Percentiles rank a stretch among this genome's conserved stretches.
phyloP scores from a whole-genome alignment of 2,888 invertebrate species.

The Eupithecia insigniata region DNA sequence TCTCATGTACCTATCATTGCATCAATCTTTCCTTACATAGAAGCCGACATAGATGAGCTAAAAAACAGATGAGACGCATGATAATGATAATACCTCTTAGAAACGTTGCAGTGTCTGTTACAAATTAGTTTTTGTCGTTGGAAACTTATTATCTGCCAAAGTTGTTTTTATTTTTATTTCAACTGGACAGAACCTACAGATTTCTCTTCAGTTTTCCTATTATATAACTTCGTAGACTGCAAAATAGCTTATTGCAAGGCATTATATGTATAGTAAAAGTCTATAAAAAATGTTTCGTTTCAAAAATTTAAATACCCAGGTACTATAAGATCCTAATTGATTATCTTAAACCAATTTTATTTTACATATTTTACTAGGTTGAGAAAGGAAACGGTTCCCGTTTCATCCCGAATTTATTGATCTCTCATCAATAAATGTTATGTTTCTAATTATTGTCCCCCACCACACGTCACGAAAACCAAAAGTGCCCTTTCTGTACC shows the following conservation, averaged over 20 bases:
- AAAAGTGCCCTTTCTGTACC: constrained; percentile 15
- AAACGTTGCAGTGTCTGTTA: constrained; percentile 18
- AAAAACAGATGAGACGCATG: constrained; percentile 37
- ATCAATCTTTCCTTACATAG: constrained; percentile 60
- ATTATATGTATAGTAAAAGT: too few species aligned
- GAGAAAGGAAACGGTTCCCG: background rate
- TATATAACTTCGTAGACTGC: background rate
- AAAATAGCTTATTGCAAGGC: too few species aligned
- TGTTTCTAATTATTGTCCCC: too few species aligned
- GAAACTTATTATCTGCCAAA: constrained; percentile 2
- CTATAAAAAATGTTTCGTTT: too few species aligned
- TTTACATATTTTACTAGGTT: too few species aligned
- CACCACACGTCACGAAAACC: background rate
- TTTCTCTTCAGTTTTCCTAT: too few species aligned
- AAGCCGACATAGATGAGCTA: constrained; percentile 40
- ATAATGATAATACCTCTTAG: constrained; percentile 13
- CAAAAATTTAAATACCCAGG: too few species aligned
- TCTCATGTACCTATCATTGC: constrained; percentile 54
- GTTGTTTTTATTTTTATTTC: background rate
- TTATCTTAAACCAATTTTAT: too few species aligned
- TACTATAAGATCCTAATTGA: too few species aligned
- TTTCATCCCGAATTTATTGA: background rate
- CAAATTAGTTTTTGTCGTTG: constrained; percentile 23
- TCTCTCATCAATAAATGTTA: too few species aligned
- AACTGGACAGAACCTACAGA: background rate